Base-by-base conservation (phyloP, 2,888 invertebrate genomes). In the Ypsolopha scabrella region DNA sequence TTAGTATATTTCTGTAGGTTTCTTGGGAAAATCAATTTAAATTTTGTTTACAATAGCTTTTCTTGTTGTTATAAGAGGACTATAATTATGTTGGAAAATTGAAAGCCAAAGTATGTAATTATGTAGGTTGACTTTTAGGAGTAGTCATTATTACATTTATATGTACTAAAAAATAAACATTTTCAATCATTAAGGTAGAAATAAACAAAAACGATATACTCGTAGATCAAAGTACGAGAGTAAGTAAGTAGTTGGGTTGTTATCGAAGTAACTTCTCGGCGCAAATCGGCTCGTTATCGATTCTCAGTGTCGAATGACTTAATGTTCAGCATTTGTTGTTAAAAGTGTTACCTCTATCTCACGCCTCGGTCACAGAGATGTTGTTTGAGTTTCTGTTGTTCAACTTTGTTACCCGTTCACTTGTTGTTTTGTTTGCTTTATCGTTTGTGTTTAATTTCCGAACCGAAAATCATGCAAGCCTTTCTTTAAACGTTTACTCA, bases 241-340 rank as follows among this genome's bases (percentile, higher is more conserved):
- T 39, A 6, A 11, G 9, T 39, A 11, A 8, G 2, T 38, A 38
- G 38, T 38, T 38, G 2, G 38, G 38, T 38, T 38, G 11, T 43
- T 43, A 4, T 43, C 43, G 11, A 14, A 14, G 47, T 10, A 34
- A 49, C 49, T 49, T 41, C 49, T 49, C 49, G 49, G 39, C 49
- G 33, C 33, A 49, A 49, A 49, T 49, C 41, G 49, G 39, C 11
- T 13, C 24, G 33, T 9, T 37, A 47, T 41, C 49, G 49, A 49
- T 53, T 58, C 58, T 55, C 58, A 58, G 60, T 61, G 51, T 52
- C 59, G 60, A 70, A 62, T 65, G 79, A 80, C 86, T 86, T 83
- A 85, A 86, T 85, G 80, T 68, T 76, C 82, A 83, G 83, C 75
- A 66, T 75, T 78, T 74, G 75, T 77, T 67, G 67, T 72, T 67